Conservation (phyloP, 2,888 invertebrate genomes). For the Ceraclea dissimilis region DNA sequence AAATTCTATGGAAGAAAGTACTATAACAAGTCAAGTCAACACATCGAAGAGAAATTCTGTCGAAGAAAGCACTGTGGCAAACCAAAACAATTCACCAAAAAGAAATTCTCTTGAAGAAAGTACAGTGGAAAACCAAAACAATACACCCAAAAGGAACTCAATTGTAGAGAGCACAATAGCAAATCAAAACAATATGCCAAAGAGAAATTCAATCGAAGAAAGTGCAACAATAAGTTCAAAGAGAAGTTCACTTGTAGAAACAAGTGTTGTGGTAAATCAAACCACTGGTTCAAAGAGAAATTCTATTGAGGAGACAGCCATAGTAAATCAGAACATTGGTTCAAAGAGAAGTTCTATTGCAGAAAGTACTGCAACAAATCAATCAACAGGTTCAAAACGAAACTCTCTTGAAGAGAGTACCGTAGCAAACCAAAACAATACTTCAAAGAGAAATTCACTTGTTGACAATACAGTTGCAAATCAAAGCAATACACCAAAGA, state of each 20-base stretch:
- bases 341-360: neutral
- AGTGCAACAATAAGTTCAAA: neutral
- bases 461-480: neutral
- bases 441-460: neutral
- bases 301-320: neutral
- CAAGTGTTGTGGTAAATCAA: neutral
- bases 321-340: neutral
- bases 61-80: neutral
- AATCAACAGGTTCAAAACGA: neutral
- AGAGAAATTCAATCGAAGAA: neutral
- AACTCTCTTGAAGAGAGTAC: neutral
- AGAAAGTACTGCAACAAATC: neutral
- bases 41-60: neutral
- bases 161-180: neutral
- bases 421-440: neutral
- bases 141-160: neutral
- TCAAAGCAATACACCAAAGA: neutral
- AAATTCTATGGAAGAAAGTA: neutral
- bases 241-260: neutral
- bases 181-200: neutral
- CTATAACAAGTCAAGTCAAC: neutral
- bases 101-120: neutral
- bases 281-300: neutral
- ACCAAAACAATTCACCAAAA: neutral
- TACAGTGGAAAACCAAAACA: neutral